phyloP scores from a whole-genome alignment of 2,888 invertebrate species.

The Melanophora roralis region DNA sequence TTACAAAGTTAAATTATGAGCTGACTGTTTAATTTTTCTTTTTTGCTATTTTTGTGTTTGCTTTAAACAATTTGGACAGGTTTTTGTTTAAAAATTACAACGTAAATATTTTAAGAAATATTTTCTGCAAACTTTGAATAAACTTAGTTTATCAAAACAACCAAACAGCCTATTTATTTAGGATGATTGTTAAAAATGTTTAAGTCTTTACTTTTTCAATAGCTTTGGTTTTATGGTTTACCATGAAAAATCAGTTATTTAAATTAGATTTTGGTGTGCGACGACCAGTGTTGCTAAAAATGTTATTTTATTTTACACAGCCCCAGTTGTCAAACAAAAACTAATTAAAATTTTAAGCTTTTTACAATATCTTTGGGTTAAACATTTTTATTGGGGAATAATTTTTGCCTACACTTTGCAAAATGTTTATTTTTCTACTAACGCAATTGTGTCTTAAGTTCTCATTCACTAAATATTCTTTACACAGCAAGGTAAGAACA shows the following conservation, averaged over 20 bases:
- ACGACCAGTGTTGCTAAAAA: background rate
- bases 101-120: no score
- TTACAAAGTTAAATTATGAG: background rate
- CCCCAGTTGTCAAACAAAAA: no score
- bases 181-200: background rate
- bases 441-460: no score
- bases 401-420: no score
- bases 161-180: slow-evolving; percentile 37
- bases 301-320: no score
- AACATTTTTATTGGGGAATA: no score
- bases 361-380: no score
- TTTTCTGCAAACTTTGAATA: background rate
- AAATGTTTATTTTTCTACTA: no score
- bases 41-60: background rate
- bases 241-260: slow-evolving; percentile 11
- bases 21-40: slow-evolving; percentile 6
- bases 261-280: background rate
- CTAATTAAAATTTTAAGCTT: no score
- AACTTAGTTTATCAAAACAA: no score
- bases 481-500: no score
- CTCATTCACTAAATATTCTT: no score
- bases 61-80: background rate
- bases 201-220: background rate
- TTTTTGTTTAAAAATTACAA: slow-evolving; percentile 8
- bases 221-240: background rate